Evolutionary conservation across 2,797 vertebrate genomes (phyloP), one percentile per base, ranked within the genome.

Genomic region (Masticophis lateralis): DNA sequence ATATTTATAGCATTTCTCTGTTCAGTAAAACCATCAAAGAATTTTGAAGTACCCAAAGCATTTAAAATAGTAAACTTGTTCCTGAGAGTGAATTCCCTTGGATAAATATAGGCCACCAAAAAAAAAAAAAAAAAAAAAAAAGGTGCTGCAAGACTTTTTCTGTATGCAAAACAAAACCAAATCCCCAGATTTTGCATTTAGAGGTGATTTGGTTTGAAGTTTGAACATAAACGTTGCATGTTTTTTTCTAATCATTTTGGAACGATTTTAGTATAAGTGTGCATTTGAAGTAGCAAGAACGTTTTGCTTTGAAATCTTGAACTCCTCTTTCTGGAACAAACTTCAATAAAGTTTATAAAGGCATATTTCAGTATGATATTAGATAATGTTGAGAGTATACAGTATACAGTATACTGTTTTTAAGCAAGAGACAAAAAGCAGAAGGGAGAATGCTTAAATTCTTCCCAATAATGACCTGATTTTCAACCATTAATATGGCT

Each of bases 231-330:
- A 13, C 69, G 56, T 28, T 51, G 56, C 74, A 57, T 10, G 56
- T 32, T 14, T 5, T 79, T 90, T 22, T n/a, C 27, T 25, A 53
- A n/a, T 74, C 87, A 79, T 0, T 86, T 55, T 92, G n/a, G 66
- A 92, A 86, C 6, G 61, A 10, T 0, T 0, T 87, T 32, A 14
- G 16, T 1, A 55, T 53, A 74, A 47, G 63, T 91, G 47, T 47
- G 20, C 27, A 47, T 0, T 32, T 2, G 12, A 74, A 88, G 86
- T 32, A 57, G 60, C 79, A 32, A 66, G 74, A n/a, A 55, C 59
- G 57, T 47, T 91, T 93, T 37, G 69, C 53, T 88, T 66, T 89
- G 59, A 86, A 86, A 91, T 59, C 90, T 89, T 56, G 9, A 91
- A 91, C n/a, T 87, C 55, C 14, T 83, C 56, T 37, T 32, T 90